Conservation (phyloP, 2,113 vertebrate species). For the Seriola rivoliana region DNA sequence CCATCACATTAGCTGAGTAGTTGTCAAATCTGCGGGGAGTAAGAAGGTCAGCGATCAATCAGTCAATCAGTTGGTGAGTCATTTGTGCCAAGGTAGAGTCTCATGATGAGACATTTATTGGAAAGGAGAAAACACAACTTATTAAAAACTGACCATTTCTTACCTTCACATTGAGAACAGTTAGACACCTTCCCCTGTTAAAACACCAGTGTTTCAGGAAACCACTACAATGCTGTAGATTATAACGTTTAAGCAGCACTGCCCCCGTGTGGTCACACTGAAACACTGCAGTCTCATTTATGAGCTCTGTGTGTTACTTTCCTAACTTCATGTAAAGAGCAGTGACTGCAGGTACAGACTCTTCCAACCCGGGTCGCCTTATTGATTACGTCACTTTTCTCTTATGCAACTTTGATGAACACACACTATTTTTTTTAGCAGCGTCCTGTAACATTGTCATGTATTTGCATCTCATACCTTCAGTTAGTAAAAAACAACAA, state of each 20-base stretch:
- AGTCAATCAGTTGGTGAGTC: background rate
- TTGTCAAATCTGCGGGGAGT: conserved; percentile 71
- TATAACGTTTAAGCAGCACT: background rate
- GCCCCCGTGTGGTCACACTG: background rate
- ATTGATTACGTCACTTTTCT: background rate
- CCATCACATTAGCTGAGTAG: conserved; percentile 80
- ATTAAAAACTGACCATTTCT: no score
- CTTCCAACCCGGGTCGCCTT: background rate
- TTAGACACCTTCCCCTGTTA: no score
- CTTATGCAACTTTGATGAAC: background rate
- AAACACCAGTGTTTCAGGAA: no score
- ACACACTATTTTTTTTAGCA: background rate
- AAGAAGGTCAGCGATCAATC: conserved; percentile 14
- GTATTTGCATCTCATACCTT: background rate
- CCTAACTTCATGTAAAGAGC: background rate
- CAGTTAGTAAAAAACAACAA: background rate
- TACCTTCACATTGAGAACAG: no score
- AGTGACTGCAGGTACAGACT: background rate
- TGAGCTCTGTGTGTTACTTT: background rate
- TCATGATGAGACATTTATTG: no score
- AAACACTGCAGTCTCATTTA: background rate
- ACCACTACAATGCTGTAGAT: background rate
- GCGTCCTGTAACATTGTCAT: background rate
- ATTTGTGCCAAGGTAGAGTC: no score
- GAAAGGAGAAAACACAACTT: no score